phyloP scores from a whole-genome alignment of 2,888 invertebrate species.

The Ctenicera cuprea region DNA sequence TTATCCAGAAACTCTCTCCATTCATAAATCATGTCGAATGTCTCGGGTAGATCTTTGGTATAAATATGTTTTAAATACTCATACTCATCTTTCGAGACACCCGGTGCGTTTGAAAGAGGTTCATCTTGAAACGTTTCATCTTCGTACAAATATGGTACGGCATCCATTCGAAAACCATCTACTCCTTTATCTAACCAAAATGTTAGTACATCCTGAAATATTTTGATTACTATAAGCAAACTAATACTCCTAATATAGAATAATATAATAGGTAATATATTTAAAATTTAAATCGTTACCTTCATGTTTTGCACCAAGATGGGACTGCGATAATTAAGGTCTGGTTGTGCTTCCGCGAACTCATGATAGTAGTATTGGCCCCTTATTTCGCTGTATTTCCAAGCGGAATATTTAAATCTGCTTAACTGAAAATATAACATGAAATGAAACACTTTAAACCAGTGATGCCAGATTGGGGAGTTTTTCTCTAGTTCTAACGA shows the following conservation, averaged over 20 bases:
- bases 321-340: constrained; percentile 86
- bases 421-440: constrained; percentile 60
- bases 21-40: constrained; percentile 79
- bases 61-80: constrained; percentile 78
- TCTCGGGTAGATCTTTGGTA: constrained; percentile 77
- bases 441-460: not conserved
- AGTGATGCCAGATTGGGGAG: too few species aligned
- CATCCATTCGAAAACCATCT: constrained; percentile 91
- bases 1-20: constrained; percentile 80
- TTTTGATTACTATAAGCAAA: constrained; percentile 41
- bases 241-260: too few species aligned
- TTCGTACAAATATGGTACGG: constrained; percentile 77
- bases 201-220: constrained; percentile 77
- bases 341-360: constrained; percentile 84
- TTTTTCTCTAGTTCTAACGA: too few species aligned
- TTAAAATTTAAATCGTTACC: too few species aligned
- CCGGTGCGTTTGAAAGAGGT: constrained; percentile 63
- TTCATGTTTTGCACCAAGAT: constrained; percentile 81
- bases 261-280: too few species aligned
- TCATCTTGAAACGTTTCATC: constrained; percentile 69
- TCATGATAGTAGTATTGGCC: constrained; percentile 86
- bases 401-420: constrained; percentile 64
- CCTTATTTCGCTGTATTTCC: constrained; percentile 57
- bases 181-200: constrained; percentile 91
- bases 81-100: constrained; percentile 70